Base-by-base conservation (phyloP, 30 jellyfish, hydroid and myxozoan species). In the Rhopilema esculentum region DNA sequence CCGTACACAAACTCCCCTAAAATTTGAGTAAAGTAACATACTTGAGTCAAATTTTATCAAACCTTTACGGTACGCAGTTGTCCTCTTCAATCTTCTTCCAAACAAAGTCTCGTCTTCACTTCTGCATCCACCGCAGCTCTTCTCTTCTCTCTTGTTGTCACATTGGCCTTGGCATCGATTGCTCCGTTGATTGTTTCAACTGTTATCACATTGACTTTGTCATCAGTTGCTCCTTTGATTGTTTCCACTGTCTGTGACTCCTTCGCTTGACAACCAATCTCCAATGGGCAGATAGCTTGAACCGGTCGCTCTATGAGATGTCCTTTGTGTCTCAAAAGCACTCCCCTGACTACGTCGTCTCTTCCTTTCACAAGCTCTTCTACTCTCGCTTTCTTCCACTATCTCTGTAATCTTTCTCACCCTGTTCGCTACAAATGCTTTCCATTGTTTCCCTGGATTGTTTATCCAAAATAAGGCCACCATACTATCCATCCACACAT, bases 261-360 rank as follows among this genome's bases (percentile, higher is more conserved):
- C 80, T 79, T 66, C 61, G 51, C 80, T 79, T 57, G 79, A 65
- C 79, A 27, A 49, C 88, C 66, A 22, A 78, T 78, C 79, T 78
- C 88, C 79, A 79, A 79, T 64, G 80, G 89, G 81, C 89, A 79
- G 26, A 79, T 32, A 1, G 71, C 80, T 79, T 79, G 89, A 31
- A 79, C 51, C 53, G 89, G 89, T 31, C 81, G 89, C 73, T 79
- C 89, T 66, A 75, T 49, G 22, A 63, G 80, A 27, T 79, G 81
- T 51, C 69, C 89, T 63, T 79, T 79, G 48, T 64, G 51, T 63
- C 89, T 28, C 71, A 79, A 78, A 79, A 49, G 24, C 71, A 62
- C 89, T 63, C 79, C 70, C 69, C 81, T 65, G 23, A 79, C 80
- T 50, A 57, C 89, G 51, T 63, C 80, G 66, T 63, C 89, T 79